Percentiles rank a stretch among this genome's conserved stretches.
Evolutionary conservation across 2,797 vertebrate genomes (phyloP).

Genomic region (Harpagifer antarcticus): DNA sequence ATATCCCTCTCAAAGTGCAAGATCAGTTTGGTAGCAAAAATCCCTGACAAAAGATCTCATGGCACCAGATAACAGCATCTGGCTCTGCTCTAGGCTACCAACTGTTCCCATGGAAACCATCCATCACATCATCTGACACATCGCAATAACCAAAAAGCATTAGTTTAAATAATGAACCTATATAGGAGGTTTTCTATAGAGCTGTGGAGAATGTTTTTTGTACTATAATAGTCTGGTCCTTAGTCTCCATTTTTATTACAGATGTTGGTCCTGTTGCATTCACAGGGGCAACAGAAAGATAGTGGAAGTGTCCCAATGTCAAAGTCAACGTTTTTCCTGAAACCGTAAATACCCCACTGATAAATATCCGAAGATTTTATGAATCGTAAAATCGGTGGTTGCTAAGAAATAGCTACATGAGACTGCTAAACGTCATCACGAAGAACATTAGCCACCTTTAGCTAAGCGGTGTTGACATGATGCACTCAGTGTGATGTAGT

Average conservation of each 20-base stretch:
- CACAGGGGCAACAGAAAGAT: too few relatives aligned
- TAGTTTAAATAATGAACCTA: not conserved
- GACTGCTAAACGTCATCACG: too few relatives aligned
- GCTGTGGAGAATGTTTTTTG: not conserved
- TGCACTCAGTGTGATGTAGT: too few relatives aligned
- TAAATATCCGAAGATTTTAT: too few relatives aligned
- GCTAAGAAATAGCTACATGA: too few relatives aligned
- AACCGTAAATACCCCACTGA: too few relatives aligned
- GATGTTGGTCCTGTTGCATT: not conserved
- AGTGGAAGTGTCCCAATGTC: too few relatives aligned
- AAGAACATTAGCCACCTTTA: too few relatives aligned
- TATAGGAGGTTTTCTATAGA: not conserved
- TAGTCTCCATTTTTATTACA: not conserved
- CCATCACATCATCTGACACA: not conserved
- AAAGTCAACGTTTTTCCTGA: too few relatives aligned
- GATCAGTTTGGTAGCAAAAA: slow-evolving; percentile 24
- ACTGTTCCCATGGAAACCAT: not conserved
- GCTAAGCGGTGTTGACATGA: too few relatives aligned
- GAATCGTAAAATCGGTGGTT: too few relatives aligned
- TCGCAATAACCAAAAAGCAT: not conserved
- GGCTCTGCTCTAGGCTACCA: not conserved
- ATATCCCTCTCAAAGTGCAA: slow-evolving; percentile 24
- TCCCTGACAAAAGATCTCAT: slow-evolving; percentile 5
- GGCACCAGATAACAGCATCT: not conserved
- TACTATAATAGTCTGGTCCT: not conserved